Evolutionary conservation across 2,888 invertebrate genomes (phyloP), one percentile per base, ranked within the genome.

Genomic region (Ommatoiulus sabulosus): DNA sequence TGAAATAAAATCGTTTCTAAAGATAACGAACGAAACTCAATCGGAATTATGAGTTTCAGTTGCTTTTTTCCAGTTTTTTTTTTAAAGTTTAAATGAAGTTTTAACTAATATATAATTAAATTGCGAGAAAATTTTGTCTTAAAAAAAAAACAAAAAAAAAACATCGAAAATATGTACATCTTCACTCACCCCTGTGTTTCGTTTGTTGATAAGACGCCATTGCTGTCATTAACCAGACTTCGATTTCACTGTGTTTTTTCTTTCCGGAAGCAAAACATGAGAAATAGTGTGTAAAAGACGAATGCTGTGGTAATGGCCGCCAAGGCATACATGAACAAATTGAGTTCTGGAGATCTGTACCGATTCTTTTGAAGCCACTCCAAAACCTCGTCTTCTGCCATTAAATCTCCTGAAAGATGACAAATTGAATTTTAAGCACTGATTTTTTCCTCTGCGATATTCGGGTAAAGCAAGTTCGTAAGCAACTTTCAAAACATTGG

Each of bases 321-420:
- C 91, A 97, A 94, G 87, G 97, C 97, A 93, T 97, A 98, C 97
- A 98, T 98, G 93, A 98, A 98, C 91, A 98, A 95, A 92, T 97
- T 98, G 84, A 98, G 93, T 92, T 98, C 98, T 12, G 88, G 88
- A 24, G 88, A 0, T 87, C 97, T 95, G 94, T 97, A 98, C 91
- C 98, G 95, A 93, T 98, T 97, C 93, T 97, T 98, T 91, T 97
- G 95, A 90, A 98, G 94, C 98, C 98, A 98, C 91, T 97, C 97
- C 90, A 98, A 93, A 24, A 98, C 97, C 92, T 97, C 97, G 7
- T 95, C 95, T 93, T 97, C 97, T 87, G 95, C 95, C 92, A 96
- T 95, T 90, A 97, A 93, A 91, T 97, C 96, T 91, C 97, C 97
- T 96, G 93, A 0, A 91, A 91, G 90, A 80, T 15, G 88, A 90